Evolutionary conservation across 2,113 vertebrate genomes (phyloP).

Genomic region (Eupsittula cactorum): DNA sequence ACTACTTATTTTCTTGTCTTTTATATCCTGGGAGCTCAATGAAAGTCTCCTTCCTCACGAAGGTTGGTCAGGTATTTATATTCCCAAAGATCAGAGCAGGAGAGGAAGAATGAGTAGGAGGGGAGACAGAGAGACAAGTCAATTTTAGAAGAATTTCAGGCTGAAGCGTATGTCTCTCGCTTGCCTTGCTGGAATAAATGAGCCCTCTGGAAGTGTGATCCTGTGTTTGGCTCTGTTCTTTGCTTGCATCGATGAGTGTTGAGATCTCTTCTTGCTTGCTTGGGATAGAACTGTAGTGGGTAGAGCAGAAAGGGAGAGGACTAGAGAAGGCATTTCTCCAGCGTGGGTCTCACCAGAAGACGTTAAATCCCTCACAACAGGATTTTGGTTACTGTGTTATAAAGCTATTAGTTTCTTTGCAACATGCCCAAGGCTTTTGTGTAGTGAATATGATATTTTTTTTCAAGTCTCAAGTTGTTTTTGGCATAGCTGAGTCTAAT

Average conservation of each 20-base stretch:
- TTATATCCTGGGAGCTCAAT: neutral
- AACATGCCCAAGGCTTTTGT: neutral
- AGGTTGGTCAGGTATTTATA: neutral
- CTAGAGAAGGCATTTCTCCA: neutral
- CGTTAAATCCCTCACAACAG: neutral
- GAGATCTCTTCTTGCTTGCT: neutral
- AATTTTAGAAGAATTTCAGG: neutral
- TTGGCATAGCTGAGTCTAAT: neutral
- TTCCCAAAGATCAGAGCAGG: neutral
- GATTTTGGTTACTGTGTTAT: neutral
- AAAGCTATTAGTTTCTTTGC: neutral
- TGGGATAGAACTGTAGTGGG: neutral
- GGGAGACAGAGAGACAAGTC: neutral
- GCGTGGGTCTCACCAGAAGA: neutral
- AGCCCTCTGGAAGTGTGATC: neutral
- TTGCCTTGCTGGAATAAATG: neutral
- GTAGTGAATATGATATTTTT: neutral
- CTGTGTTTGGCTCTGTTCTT: neutral
- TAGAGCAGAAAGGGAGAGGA: neutral
- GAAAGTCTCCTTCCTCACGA: neutral
- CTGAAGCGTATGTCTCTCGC: neutral
- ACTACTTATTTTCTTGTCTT: neutral
- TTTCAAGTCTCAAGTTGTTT: neutral
- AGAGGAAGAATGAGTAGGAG: neutral
- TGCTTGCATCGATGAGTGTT: neutral